Evolutionary conservation across 2,888 invertebrate genomes (phyloP).

Genomic region (Caradrina clavipalpis): DNA sequence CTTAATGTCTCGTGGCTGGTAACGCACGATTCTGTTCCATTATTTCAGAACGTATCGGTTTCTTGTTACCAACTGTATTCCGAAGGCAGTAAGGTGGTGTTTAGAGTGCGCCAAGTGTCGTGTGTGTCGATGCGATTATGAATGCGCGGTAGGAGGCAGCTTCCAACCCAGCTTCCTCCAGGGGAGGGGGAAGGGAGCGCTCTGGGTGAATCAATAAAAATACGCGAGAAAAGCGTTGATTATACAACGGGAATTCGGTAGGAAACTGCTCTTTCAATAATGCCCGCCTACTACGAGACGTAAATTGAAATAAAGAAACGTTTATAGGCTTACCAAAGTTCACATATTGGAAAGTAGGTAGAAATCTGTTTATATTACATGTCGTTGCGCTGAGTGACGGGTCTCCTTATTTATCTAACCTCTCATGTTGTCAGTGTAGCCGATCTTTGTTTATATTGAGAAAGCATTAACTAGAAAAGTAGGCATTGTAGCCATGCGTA

Average conservation of each 20-base stretch:
- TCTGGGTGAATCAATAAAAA: conserved; percentile 89
- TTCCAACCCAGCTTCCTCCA: conserved; percentile 86
- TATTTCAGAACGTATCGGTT: conserved; percentile 75
- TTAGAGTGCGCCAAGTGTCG: conserved; percentile 75
- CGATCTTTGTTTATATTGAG: conserved; percentile 17
- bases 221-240: conserved; percentile 90
- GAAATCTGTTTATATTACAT: conserved; percentile 61
- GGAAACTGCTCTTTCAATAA: conserved; percentile 85
- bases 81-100: conserved; percentile 77
- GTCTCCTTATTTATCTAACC: conserved; percentile 36
- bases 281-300: conserved; percentile 72
- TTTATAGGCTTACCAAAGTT: conserved; percentile 69
- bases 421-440: conserved; percentile 13
- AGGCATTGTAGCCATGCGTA: conserved; percentile 20
- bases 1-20: conserved; percentile 90
- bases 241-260: conserved; percentile 87
- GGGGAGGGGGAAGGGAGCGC: conserved; percentile 75
- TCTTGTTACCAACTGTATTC: conserved; percentile 74
- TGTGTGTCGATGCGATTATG: conserved; percentile 90
- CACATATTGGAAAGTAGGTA: conserved; percentile 66
- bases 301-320: conserved; percentile 75
- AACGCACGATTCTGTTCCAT: conserved; percentile 90
- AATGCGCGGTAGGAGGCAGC: conserved; percentile 90
- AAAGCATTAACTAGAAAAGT: conserved; percentile 19
- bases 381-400: conserved; percentile 25